Base-by-base conservation (phyloP, 30 jellyfish, hydroid and myxozoan species). In the Morbakka virulenta region DNA sequence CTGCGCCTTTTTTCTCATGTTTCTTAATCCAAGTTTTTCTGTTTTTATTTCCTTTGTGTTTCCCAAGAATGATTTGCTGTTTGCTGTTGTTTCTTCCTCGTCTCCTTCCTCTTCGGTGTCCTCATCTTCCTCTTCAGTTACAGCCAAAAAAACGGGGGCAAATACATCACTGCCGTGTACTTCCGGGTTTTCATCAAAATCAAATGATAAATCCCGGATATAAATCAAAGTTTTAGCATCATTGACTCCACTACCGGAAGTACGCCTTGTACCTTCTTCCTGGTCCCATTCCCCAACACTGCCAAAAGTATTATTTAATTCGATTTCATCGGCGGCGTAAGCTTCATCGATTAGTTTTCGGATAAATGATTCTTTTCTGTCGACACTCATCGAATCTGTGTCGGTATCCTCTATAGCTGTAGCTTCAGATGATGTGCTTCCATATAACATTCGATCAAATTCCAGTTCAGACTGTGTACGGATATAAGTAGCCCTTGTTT, bases 71-170 rank as follows among this genome's bases (percentile, higher is more conserved):
- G n/a, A n/a, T n/a, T n/a, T n/a, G n/a, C n/a, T n/a, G n/a, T n/a
- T n/a, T n/a, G n/a, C n/a, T n/a, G n/a, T n/a, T n/a, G n/a, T n/a
- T n/a, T n/a, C n/a, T n/a, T n/a, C n/a, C n/a, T n/a, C n/a, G n/a
- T n/a, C n/a, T n/a, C n/a, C n/a, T n/a, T n/a, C n/a, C n/a, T n/a
- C n/a, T n/a, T n/a, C n/a, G n/a, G n/a, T n/a, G 32, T 88, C 89
- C 68, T 91, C 98, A 12, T 81, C 96, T 17, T 79, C 96, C 25
- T 91, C 98, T 34, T 91, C 96, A 0, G 98, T 85, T 25, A 91
- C 95, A 17, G 98, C 98, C 33, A 91, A 65, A 71, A 84, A 91
- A 0, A 91, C 98, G 20, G 98, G 98, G 29, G 96, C 95, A 74
- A 91, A 63, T 52, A 91, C 62, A 64, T 91, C 96, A 31, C 76